Percentiles rank a stretch among this genome's conserved stretches.
These are phyloP conservation scores for Lytechinus pictus DNA, from an alignment of 35 echinoderm and acorn worm genomes.

Conservation along the genomic window DNA sequence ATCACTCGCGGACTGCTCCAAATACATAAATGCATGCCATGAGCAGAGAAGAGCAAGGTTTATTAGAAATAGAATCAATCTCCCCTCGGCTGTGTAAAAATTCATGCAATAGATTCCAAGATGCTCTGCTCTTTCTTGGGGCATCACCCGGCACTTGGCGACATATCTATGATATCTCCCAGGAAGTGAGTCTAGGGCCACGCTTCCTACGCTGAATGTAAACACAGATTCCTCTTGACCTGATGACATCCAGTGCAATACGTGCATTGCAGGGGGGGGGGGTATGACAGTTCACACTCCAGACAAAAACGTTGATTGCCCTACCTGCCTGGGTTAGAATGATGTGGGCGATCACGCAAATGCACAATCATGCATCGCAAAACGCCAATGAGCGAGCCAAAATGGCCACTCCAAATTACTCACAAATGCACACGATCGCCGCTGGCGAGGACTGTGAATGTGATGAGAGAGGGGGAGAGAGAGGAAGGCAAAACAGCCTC, in stretches of 20 bases:
- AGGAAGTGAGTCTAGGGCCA: constrained; percentile 33
- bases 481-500: not conserved
- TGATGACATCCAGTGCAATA: not conserved
- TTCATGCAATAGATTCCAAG: not conserved
- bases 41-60: not conserved
- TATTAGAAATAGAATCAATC: not conserved
- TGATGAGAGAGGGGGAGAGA: not conserved
- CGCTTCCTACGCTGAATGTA: constrained; percentile 23
- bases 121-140: not conserved
- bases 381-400: not conserved
- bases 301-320: not conserved
- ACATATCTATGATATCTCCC: not conserved
- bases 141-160: not conserved
- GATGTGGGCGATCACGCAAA: not conserved
- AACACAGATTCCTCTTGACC: constrained; percentile 27
- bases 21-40: not conserved
- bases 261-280: not conserved
- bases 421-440: not conserved
- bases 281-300: not conserved
- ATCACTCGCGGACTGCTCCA: not conserved
- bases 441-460: not conserved
- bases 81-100: not conserved
- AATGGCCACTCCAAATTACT: constrained; percentile 18
- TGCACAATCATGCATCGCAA: not conserved
- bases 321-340: not conserved